A percentile compares a stretch with the other conserved stretches of the same genome.
phyloP scores from a whole-genome alignment of 2,888 invertebrate genomes.

The Lepidochrysops patricia region DNA sequence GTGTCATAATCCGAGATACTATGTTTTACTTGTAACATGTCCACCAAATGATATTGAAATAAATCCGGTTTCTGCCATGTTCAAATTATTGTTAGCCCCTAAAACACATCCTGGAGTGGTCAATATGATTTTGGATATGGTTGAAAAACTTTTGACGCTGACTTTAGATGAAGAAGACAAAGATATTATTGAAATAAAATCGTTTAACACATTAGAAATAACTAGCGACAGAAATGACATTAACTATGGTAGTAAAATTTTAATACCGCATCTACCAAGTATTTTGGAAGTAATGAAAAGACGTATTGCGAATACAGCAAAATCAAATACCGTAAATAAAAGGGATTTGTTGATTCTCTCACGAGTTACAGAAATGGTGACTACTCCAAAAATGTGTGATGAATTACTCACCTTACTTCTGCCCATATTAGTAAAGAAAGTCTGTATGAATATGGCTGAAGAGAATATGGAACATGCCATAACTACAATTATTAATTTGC shows the following conservation, averaged over 20 bases:
- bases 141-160: slow-evolving; percentile 82
- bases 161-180: slow-evolving; percentile 74
- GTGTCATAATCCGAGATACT: slow-evolving; percentile 87
- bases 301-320: slow-evolving; percentile 75
- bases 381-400: slow-evolving; percentile 79
- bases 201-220: slow-evolving; percentile 45
- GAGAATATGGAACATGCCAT: slow-evolving; percentile 82
- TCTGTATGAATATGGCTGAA: slow-evolving; percentile 75
- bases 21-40: slow-evolving; percentile 78
- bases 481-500: slow-evolving; percentile 82
- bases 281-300: slow-evolving; percentile 81
- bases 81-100: slow-evolving; percentile 80
- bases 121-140: slow-evolving; percentile 80
- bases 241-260: slow-evolving; percentile 82
- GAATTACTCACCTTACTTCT: slow-evolving; percentile 80
- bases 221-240: slow-evolving; percentile 43
- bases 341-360: slow-evolving; percentile 84
- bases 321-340: slow-evolving; percentile 76
- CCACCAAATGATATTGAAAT: slow-evolving; percentile 52
- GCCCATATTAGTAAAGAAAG: slow-evolving; percentile 81
- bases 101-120: slow-evolving; percentile 80
- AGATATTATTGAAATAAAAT: slow-evolving; percentile 49
- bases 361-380: slow-evolving; percentile 83
- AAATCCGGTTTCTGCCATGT: slow-evolving; percentile 79
- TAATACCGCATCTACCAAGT: slow-evolving; percentile 81